These are phyloP conservation scores for Eira barbara DNA, from an alignment of 2,113 vertebrate genomes.

Conservation along the genomic window DNA sequence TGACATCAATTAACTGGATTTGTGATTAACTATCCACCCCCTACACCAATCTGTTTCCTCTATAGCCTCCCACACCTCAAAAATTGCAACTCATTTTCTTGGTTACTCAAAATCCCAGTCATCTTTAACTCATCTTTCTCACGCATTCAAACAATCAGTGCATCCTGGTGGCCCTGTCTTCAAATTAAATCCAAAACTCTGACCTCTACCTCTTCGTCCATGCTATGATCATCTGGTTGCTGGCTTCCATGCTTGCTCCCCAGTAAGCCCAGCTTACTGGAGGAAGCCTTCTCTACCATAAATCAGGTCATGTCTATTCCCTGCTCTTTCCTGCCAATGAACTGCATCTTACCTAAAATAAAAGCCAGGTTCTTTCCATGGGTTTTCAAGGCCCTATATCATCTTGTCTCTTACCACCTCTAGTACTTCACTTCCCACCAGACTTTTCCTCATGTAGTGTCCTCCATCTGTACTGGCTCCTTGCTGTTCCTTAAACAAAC, in stretches of 20 bases:
- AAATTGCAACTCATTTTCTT: not conserved
- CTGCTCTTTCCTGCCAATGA: not conserved
- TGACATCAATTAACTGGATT: not conserved
- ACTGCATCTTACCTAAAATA: not conserved
- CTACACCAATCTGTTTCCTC: not conserved
- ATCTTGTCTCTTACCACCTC: not conserved
- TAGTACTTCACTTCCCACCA: conserved; percentile 3
- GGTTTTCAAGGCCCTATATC: not conserved
- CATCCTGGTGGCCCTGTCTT: not conserved
- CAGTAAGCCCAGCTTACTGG: not conserved
- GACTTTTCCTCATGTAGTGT: not conserved
- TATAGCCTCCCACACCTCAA: not conserved
- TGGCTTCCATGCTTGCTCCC: not conserved
- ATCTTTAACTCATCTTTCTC: not conserved
- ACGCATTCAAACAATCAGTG: not conserved
- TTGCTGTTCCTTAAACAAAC: not conserved
- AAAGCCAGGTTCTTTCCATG: not conserved
- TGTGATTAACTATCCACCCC: not conserved
- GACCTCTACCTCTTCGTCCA: not conserved
- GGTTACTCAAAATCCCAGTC: not conserved
- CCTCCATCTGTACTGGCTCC: not conserved
- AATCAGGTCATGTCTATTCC: not conserved
- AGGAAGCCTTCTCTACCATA: not conserved
- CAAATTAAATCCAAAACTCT: not conserved
- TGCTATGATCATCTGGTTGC: not conserved